Evolutionary conservation across 2,797 vertebrate genomes (phyloP), one percentile per base, ranked within the genome.

Genomic region (Novumbra hubbsi): DNA sequence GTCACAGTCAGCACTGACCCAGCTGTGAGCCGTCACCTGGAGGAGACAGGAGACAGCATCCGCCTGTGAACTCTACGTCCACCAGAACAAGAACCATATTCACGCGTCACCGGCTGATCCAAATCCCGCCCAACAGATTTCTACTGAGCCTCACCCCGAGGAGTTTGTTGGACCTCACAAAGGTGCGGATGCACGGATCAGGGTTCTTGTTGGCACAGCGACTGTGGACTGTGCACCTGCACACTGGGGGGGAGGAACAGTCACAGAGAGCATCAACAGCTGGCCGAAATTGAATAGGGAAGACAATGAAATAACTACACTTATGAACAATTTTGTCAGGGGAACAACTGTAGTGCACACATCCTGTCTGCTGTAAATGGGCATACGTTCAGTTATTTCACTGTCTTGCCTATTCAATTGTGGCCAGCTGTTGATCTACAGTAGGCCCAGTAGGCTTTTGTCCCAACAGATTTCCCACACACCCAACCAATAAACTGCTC

Each of bases 191-290:
- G 64, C 96, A 96, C 74, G 89, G 89, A 28, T 91, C 89, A 5
- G 87, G 87, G 12, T 93, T 95, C 79, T 91, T 95, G 91, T 96
- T 95, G 85, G 96, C 94, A 83, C 96, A 96, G 79, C 92, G 94
- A 85, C 92, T 96, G 50, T 97, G 96, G 55, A 96, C 95, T 0
- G 92, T 95, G 86, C 94, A 96, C 81, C 93, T 96, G 88, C 96
- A 98, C 73, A 94, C 96, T 97, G 87, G 73, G 79, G 75, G 52
- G 60, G 27, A 84, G 65, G 16, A 67, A 72, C 1, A n/a, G 50
- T 15, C 62, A 28, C 30, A 14, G 0, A 14, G 4, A 30, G 27
- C 30, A 57, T 8, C n/a, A 57, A 57, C 52, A 21, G 21, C 24
- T 8, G 21, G 52, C 52, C 17, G 11, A 7, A 21, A 6, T 55